phyloP scores from a whole-genome alignment of 2,113 vertebrate species.

The Saccopteryx bilineata region DNA sequence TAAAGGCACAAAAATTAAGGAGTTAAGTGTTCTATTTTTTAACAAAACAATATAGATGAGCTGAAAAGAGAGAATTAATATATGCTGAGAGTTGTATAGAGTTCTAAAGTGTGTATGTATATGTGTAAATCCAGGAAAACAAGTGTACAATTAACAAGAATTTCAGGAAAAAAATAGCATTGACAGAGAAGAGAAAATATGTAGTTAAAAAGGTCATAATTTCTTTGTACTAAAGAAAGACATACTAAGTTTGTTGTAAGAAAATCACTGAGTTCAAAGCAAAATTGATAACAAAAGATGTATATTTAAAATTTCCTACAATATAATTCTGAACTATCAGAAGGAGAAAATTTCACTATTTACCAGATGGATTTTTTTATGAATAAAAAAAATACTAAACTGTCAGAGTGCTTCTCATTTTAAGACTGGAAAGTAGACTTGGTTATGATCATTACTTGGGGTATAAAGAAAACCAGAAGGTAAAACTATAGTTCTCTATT shows the following conservation, averaged over 20 bases:
- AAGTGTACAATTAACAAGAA: not conserved
- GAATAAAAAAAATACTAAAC: conserved; percentile 20
- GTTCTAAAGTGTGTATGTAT: not conserved
- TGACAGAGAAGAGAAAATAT: not conserved
- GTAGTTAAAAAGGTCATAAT: not conserved
- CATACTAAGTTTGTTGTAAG: not conserved
- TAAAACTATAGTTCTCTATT: not conserved
- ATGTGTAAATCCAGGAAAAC: not conserved
- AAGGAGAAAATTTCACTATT: not conserved
- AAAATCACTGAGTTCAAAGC: not conserved
- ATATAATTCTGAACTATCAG: not conserved
- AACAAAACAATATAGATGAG: not conserved
- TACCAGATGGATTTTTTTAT: not conserved
- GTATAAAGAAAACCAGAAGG: not conserved
- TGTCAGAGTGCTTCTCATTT: not conserved
- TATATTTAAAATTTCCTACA: not conserved
- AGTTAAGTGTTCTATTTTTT: not conserved
- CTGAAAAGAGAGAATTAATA: not conserved
- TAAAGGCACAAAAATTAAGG: not conserved
- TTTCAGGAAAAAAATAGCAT: not conserved
- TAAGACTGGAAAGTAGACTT: not conserved
- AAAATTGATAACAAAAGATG: not conserved
- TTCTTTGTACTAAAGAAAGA: not conserved
- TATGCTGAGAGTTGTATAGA: not conserved
- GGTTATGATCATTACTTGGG: not conserved